Evolutionary conservation across 2,888 invertebrate genomes (phyloP), one percentile per base, ranked within the genome.

Genomic region (Hydropsyche betteni): DNA sequence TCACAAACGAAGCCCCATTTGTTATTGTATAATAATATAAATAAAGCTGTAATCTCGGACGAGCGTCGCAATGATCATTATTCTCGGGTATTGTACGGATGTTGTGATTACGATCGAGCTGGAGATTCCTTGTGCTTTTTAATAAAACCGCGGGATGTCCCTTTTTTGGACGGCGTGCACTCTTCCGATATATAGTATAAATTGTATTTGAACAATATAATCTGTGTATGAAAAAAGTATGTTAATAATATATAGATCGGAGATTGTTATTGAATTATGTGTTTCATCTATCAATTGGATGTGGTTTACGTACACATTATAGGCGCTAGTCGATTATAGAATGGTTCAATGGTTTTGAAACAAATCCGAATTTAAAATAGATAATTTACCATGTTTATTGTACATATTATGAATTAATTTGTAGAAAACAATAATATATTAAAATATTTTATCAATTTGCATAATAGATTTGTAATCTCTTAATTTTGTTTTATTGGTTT

Each of bases 231-330:
- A 7, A 14, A 24, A 8, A 8, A 8, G 24, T 58, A 24, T 58
- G 58, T 53, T 55, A 55, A 10, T 8, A 36, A 70, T 24, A 72
- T 61, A 14, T 58, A 72, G 72, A 72, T 72, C 72, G 72, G 14
- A 72, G 72, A 72, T 72, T 72, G 72, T 72, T 72, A 72, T 72
- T 72, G 58, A 72, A 72, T 72, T 72, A 72, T 72, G 72, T 36
- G 72, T 58, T 61, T 72, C 72, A 61, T 72, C 72, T 72, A 72
- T 72, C 72, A 72, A 72, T 72, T 72, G 72, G 38, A 24, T 14
- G 55, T 72, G n/a, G 72, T 72, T 70, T 72, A 58, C 58, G 14
- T 36, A 34, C 33, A 14, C 14, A 53, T 51, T 70, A 14, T 51
- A 34, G 50, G 36, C 5, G 36, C 36, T 8, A 70, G 53, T 52